Evolutionary conservation across 2,888 invertebrate genomes (phyloP).

Genomic region (Dicyrtomina minuta): DNA sequence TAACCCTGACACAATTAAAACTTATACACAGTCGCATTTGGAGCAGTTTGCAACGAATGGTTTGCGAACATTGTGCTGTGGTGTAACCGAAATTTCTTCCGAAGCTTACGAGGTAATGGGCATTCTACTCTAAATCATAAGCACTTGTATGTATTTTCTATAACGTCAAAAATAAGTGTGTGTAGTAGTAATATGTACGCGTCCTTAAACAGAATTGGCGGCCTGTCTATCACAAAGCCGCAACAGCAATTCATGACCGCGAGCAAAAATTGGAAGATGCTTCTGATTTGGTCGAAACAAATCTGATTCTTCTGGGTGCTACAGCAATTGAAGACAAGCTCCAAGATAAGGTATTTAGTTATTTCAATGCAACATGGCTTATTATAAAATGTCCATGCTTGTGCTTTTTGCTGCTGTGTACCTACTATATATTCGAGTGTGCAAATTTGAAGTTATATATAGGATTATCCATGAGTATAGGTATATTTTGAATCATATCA

Average conservation of each 20-base stretch:
- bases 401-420: too few species aligned
- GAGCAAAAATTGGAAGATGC: slow-evolving; percentile 89
- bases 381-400: too few species aligned
- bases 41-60: slow-evolving; percentile 91
- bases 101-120: slow-evolving; percentile 69
- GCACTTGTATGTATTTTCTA: too few species aligned
- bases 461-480: too few species aligned
- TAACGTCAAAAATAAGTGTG: too few species aligned
- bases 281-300: slow-evolving; percentile 87
- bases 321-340: slow-evolving; percentile 98
- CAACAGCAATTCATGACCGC: slow-evolving; percentile 76
- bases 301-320: slow-evolving; percentile 84
- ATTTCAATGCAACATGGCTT: too few species aligned
- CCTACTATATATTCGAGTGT: too few species aligned
- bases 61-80: slow-evolving; percentile 90
- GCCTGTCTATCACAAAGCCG: slow-evolving; percentile 81
- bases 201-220: slow-evolving; percentile 86
- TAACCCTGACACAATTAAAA: slow-evolving; percentile 29
- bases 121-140: too few species aligned
- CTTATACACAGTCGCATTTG: slow-evolving; percentile 79
- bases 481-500: too few species aligned
- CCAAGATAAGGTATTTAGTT: slow-evolving; percentile 75
- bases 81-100: slow-evolving; percentile 76
- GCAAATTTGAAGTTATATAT: too few species aligned
- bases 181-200: too few species aligned